Base-by-base conservation (phyloP, 2,888 invertebrate species). In the Byasa hedistus region DNA sequence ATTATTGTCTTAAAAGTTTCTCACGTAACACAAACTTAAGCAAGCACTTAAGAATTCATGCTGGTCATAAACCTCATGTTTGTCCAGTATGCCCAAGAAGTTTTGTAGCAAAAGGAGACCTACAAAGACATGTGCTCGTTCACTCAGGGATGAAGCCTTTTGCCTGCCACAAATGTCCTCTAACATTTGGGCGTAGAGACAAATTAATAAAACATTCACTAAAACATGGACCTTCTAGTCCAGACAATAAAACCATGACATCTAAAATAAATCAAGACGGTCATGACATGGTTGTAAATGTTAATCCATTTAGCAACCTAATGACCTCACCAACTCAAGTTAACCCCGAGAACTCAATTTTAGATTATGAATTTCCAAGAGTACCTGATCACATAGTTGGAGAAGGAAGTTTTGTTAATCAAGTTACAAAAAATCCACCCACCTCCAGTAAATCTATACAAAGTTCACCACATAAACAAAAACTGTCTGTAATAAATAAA, bases 21-120 rank as follows among this genome's bases (percentile, higher is more conserved):
- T 95, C 95, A 5, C 89, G 96, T 27, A 96, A 95, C 73, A 95
- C 95, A n/a, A 95, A 95, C 82, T 87, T 95, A 54, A 95, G 95
- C 66, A 95, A 95, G 79, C 95, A 95, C 79, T 92, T 95, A 76
- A 92, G 95, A 65, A 95, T 95, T 57, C 95, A 95, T 83, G 94
- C 94, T 48, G 94, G 95, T 0, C 92, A 94, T 23, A 95, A 94
- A 74, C 95, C 95, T 0, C 95, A 95, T 80, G 94, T 95, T 0
- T 96, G 96, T 76, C 94, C 94, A 36, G 91, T 94, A 67, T 96
- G 96, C 75, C 95, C 95, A 1, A 93, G 95, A 71, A 95, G 95
- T 61, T 96, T 96, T 86, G 94, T 94, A 61, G 94, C 94, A 0
- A 93, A 94, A 74, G 92, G 93, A 23, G 95, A 96, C 76, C 82